Evolutionary conservation across 2,113 vertebrate genomes (phyloP), one percentile per base, ranked within the genome.

Genomic region (Halichoerus grypus): DNA sequence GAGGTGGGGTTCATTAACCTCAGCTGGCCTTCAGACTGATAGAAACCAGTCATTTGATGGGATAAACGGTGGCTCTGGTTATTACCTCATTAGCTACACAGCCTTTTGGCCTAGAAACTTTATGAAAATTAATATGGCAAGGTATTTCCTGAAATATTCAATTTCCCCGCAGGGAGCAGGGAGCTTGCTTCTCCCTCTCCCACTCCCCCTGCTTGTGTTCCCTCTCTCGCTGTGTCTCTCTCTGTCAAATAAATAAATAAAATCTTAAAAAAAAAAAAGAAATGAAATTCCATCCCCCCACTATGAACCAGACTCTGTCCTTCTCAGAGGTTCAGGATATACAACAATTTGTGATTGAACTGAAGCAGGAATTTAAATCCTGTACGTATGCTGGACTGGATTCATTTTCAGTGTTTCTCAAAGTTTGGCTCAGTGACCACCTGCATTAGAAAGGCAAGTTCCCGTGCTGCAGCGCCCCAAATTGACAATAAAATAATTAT

Each of bases 1-100:
- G 87, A 9, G 0, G 77, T 97, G 10, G 86, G 59, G 74, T 95
- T 98, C 87, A 57, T 97, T 97, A 96, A 96, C 90, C 93, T 96
- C 93, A 96, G 85, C 36, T 97, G 89, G 97, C 86, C 90, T 83
- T 96, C 95, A 79, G 22, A 71, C 42, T 90, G 76, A 91, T 97
- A 96, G 0, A 13, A 87, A 65, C 71, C 18, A 95, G 98, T 96
- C 89, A 51, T 59, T 83, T 96, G 81, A 82, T 94, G 83, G 94
- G 71, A 59, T 71, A 96, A 85, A 69, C 1, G 3, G 36, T 12
- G 4, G 84, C 79, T 97, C 97, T 83, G 79, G 31, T 94, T 97
- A 95, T 95, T 88, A 31, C 71, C 85, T 0, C 0, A 96, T 95
- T 76, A 96, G 88, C 85, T 91, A 46, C 19, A 28, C 12, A 91